phyloP scores from a whole-genome alignment of 1,140 invertebrate genomes.

The Asobara japonica region DNA sequence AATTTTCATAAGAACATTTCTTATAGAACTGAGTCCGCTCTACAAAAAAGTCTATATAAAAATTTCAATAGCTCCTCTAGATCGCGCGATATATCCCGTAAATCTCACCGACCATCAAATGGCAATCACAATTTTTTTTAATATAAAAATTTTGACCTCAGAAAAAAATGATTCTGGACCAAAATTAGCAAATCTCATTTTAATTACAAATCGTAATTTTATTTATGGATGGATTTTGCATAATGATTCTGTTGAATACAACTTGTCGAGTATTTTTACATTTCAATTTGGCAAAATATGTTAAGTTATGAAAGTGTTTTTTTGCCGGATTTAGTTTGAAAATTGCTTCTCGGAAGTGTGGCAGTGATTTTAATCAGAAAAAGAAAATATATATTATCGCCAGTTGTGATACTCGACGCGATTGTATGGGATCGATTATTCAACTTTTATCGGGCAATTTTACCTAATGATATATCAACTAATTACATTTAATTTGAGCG shows the following conservation, averaged over 20 bases:
- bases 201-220: not conserved
- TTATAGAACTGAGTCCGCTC: too few species aligned
- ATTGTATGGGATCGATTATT: slow-evolving; percentile 15
- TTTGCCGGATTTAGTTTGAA: not conserved
- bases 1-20: too few species aligned
- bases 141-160: too few species aligned
- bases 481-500: slow-evolving; percentile 59
- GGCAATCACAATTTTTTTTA: too few species aligned
- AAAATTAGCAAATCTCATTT: not conserved
- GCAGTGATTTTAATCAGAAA: slow-evolving; percentile 28
- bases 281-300: not conserved
- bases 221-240: not conserved
- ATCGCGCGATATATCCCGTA: too few species aligned
- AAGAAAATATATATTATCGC: not conserved
- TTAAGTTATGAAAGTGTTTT: not conserved
- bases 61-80: too few species aligned
- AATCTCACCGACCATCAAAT: too few species aligned
- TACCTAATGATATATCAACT: slow-evolving; percentile 39
- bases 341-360: slow-evolving; percentile 17
- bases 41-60: too few species aligned
- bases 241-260: not conserved
- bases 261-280: not conserved
- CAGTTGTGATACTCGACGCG: slow-evolving; percentile 27
- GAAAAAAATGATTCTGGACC: too few species aligned
- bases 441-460: slow-evolving; percentile 32